Evolutionary conservation across 2,888 invertebrate species (phyloP).

Genomic region (Onchidella celtica): DNA sequence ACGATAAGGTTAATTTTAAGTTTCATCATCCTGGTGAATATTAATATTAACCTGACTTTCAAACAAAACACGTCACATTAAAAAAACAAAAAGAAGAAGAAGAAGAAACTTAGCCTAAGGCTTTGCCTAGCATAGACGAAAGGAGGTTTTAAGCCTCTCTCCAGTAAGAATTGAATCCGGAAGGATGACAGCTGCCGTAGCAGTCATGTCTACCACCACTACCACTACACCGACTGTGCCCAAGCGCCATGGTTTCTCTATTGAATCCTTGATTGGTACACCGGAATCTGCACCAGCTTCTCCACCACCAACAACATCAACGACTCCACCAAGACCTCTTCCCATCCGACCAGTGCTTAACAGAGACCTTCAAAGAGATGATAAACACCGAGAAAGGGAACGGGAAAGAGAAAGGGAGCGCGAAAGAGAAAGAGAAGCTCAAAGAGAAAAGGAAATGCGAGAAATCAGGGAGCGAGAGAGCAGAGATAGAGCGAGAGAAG

Average conservation of each 20-base stretch:
- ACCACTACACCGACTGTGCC: conserved; percentile 38
- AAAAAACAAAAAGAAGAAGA: too few species aligned
- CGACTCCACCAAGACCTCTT: conserved; percentile 6
- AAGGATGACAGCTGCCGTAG: conserved; percentile 46
- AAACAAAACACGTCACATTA: too few species aligned
- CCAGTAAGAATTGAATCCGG: not conserved
- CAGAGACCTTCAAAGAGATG: conserved; percentile 5
- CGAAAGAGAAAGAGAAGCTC: not conserved
- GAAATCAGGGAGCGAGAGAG: conserved; percentile 15
- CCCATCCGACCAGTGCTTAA: conserved; percentile 11
- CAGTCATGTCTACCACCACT: conserved; percentile 46
- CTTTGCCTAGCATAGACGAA: too few species aligned
- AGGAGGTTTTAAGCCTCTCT: too few species aligned
- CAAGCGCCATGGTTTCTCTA: conserved; percentile 56
- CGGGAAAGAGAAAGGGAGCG: conserved; percentile 10
- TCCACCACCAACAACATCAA: conserved; percentile 2
- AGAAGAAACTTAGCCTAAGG: too few species aligned
- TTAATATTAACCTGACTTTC: too few species aligned
- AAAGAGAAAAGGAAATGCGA: conserved; percentile 31
- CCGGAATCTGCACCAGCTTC: conserved; percentile 41
- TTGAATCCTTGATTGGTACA: conserved; percentile 55
- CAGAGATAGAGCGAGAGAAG: conserved; percentile 17
- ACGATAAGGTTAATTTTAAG: too few species aligned
- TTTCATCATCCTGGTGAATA: too few species aligned
- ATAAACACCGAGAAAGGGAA: conserved; percentile 26